A percentile compares a stretch with the other conserved stretches of the same genome.
Conservation (phyloP, 2,113 vertebrate genomes). For the Rhea americana region DNA sequence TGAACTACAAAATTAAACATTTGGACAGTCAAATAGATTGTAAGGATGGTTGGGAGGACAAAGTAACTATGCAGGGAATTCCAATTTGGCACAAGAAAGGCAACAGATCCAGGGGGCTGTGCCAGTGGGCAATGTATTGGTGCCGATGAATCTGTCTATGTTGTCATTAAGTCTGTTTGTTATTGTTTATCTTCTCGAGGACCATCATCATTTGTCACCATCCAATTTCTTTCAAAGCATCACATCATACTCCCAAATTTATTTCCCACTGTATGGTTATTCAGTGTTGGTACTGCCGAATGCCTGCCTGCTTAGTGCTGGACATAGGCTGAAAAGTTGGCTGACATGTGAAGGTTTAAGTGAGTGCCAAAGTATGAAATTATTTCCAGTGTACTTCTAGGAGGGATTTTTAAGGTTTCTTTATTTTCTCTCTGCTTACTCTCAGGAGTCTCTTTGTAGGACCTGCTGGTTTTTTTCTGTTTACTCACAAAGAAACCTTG, state of each 20-base stretch:
- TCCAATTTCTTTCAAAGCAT: background rate
- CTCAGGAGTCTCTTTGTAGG: background rate
- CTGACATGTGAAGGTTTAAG: background rate
- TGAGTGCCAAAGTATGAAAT: background rate
- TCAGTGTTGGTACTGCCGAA: background rate
- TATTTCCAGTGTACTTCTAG: background rate
- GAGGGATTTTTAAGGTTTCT: background rate
- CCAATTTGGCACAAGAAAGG: background rate
- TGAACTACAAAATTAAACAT: background rate
- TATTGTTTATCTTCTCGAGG: constrained; percentile 35
- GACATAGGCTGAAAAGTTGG: background rate
- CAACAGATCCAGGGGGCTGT: background rate
- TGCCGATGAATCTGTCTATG: background rate
- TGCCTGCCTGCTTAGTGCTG: background rate
- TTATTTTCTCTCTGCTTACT: background rate
- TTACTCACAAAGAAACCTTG: background rate
- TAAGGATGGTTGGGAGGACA: background rate
- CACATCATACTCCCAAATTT: background rate
- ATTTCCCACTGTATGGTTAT: background rate
- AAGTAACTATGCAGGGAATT: background rate
- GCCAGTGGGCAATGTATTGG: background rate
- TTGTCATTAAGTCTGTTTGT: constrained; percentile 22
- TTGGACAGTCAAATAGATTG: background rate
- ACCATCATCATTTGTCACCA: constrained; percentile 23
- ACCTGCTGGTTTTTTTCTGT: background rate